These are phyloP conservation scores for Pelusios castaneus DNA, from an alignment of 2,113 vertebrate genomes.

Conservation along the genomic window DNA sequence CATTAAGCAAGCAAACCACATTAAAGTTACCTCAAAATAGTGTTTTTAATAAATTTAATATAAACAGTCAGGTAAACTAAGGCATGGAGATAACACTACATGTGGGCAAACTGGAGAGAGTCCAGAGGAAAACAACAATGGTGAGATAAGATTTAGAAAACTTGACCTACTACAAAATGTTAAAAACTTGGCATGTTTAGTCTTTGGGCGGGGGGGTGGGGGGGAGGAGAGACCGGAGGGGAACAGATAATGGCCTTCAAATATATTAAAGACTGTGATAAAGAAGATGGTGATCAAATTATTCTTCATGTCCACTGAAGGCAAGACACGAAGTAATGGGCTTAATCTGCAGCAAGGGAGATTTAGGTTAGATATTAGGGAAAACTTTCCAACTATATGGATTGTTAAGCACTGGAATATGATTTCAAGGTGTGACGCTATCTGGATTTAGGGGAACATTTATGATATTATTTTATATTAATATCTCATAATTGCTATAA, in stretches of 20 bases:
- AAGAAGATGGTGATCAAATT: background rate
- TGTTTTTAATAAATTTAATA: too few relatives aligned
- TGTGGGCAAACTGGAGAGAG: background rate
- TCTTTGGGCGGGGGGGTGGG: background rate
- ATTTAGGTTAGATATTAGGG: background rate
- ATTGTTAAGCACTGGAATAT: background rate
- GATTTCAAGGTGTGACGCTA: too few relatives aligned
- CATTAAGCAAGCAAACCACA: too few relatives aligned
- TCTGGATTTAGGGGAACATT: too few relatives aligned
- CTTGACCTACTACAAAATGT: background rate
- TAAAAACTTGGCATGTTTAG: background rate
- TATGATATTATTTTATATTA: too few relatives aligned
- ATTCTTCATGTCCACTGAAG: background rate
- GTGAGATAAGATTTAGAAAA: background rate
- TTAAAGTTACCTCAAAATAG: too few relatives aligned
- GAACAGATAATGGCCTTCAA: background rate
- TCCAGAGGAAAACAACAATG: background rate
- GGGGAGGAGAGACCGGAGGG: background rate
- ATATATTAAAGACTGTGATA: background rate
- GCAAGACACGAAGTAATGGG: background rate
- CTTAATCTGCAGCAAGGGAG: background rate
- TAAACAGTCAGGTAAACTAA: too few relatives aligned
- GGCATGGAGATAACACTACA: too few relatives aligned
- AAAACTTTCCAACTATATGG: background rate
- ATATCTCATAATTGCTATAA: too few relatives aligned